A percentile compares a stretch with the other conserved stretches of the same genome.
Conservation (phyloP, 1,140 invertebrate genomes). For the Pseudomyrmex dendroicus region DNA sequence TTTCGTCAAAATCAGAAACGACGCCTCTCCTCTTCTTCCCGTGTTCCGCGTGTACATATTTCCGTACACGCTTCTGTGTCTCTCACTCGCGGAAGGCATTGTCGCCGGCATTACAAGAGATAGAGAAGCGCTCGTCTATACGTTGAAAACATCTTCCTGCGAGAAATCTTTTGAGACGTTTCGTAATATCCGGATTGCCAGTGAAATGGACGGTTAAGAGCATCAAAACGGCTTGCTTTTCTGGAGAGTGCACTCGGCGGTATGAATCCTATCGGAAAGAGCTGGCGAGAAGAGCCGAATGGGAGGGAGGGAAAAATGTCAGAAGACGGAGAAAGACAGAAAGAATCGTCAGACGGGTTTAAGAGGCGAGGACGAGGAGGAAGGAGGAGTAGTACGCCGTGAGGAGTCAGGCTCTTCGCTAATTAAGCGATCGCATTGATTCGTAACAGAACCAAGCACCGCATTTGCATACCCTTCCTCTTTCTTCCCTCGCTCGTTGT, state of each 20-base stretch:
- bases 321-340: neutral
- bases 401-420: slow-evolving; percentile 58
- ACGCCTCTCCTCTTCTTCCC: no score
- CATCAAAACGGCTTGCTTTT: slow-evolving; percentile 66
- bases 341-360: slow-evolving; percentile 20
- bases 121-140: slow-evolving; percentile 30
- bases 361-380: slow-evolving; percentile 42
- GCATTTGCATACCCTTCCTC: slow-evolving; percentile 63
- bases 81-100: neutral
- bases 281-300: slow-evolving; percentile 12
- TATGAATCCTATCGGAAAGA: slow-evolving; percentile 64
- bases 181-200: slow-evolving; percentile 70
- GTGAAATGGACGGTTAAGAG: slow-evolving; percentile 71
- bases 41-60: no score
- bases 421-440: slow-evolving; percentile 75
- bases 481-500: slow-evolving; percentile 28
- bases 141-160: slow-evolving; percentile 24
- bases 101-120: slow-evolving; percentile 4
- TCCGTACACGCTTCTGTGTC: slow-evolving; percentile 10
- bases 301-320: slow-evolving; percentile 44
- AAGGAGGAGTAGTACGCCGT: slow-evolving; percentile 5
- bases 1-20: neutral
- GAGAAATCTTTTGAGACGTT: slow-evolving; percentile 57
- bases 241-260: slow-evolving; percentile 50
- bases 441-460: slow-evolving; percentile 64